phyloP scores from a whole-genome alignment of 2,797 vertebrate species.

The Hylomyscus alleni region DNA sequence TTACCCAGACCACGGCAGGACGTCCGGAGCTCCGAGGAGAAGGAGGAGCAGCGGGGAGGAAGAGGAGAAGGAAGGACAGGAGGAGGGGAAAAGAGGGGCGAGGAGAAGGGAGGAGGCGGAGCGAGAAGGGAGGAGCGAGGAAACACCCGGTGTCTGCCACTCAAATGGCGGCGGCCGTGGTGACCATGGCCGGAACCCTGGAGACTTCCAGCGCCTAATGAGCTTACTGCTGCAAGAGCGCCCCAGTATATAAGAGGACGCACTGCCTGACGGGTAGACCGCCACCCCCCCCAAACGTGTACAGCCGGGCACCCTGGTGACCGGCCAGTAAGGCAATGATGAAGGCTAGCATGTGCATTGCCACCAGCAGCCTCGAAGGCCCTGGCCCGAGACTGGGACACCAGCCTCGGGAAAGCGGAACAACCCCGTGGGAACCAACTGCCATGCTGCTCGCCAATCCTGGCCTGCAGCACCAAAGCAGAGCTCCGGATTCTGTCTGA shows the following conservation, averaged over 20 bases:
- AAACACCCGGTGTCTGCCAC: not conserved
- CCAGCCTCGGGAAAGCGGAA: fast-evolving
- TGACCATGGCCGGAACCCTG: fast-evolving
- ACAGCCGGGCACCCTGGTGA: constrained; percentile 71
- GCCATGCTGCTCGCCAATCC: not conserved
- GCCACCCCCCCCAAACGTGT: not conserved
- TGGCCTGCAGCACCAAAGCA: not conserved
- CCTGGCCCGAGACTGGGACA: fast-evolving
- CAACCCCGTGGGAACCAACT: not conserved
- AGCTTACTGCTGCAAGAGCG: fast-evolving
- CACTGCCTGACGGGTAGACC: constrained; percentile 77
- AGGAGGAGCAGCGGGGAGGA: not conserved
- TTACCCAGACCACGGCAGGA: constrained; percentile 60
- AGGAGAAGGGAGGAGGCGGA: not conserved
- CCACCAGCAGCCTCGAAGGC: constrained; percentile 3
- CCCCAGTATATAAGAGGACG: not conserved
- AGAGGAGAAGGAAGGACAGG: not conserved
- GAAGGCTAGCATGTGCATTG: not conserved
- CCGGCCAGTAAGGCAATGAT: fast-evolving
- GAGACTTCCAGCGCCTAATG: not conserved
- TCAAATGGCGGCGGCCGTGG: fast-evolving
- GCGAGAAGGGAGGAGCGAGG: constrained; percentile 48
- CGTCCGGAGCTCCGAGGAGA: not conserved
- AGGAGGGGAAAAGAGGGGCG: not conserved
- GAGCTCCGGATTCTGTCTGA: not conserved